A percentile compares a stretch with the other conserved stretches of the same genome.
phyloP scores from a whole-genome alignment of 2,113 vertebrate species.

The Colinus virginianus region DNA sequence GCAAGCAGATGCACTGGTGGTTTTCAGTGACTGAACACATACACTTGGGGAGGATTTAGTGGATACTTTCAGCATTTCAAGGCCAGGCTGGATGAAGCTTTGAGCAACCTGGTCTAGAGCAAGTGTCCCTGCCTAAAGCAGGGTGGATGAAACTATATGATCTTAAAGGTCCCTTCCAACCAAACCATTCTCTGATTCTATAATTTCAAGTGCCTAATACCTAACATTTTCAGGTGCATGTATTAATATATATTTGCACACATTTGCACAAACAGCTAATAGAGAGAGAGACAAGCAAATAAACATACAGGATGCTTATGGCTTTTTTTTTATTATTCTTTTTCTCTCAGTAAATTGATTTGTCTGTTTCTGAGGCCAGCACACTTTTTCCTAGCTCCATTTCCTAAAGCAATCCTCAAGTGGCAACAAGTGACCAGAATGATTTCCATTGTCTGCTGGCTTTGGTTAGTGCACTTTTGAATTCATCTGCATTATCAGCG shows the following conservation, averaged over 20 bases:
- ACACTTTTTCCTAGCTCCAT: rapidly evolving
- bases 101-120: no score
- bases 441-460: not conserved
- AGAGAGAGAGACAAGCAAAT: not conserved
- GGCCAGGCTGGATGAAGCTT: no score
- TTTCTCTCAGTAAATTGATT: not conserved
- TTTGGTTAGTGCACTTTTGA: not conserved
- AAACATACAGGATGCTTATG: not conserved
- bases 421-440: not conserved
- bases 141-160: no score
- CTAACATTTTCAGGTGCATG: not conserved
- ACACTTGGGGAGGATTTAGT: not conserved
- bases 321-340: not conserved
- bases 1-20: not conserved
- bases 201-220: not conserved
- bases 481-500: not conserved
- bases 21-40: not conserved
- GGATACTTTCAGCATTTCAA: not conserved
- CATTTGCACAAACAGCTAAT: not conserved
- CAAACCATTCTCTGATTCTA: no score
- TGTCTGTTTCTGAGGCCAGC: not conserved
- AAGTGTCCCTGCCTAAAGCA: no score
- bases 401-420: not conserved
- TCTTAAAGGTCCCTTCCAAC: no score
- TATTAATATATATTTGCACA: not conserved